A percentile compares a stretch with the other conserved stretches of the same genome.
phyloP scores from a whole-genome alignment of 2,797 vertebrate genomes.

The Petrocephalus sullivani region DNA sequence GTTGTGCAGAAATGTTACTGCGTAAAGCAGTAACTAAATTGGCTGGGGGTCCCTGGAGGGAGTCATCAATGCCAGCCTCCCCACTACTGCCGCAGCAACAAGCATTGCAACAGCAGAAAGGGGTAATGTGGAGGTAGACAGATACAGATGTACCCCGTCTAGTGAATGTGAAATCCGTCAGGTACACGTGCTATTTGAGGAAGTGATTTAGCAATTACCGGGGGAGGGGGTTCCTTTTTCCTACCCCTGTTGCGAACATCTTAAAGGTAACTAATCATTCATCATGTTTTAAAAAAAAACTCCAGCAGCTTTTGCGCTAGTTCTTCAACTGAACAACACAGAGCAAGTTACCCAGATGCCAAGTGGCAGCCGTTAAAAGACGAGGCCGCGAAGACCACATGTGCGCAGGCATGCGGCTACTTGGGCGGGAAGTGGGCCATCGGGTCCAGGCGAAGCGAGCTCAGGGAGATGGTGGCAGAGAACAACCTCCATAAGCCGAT shows the following conservation, averaged over 20 bases:
- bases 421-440: not conserved
- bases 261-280: not conserved
- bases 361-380: not conserved
- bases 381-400: not conserved
- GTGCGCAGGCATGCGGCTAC: not conserved
- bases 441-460: not conserved
- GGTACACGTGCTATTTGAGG: not conserved
- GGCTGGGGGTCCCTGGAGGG: not conserved
- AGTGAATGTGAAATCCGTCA: not conserved
- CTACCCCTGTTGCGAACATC: not conserved
- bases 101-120: not conserved
- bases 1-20: not conserved
- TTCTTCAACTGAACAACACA: not conserved
- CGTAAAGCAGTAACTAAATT: not conserved
- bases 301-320: not conserved
- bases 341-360: not conserved
- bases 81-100: not conserved
- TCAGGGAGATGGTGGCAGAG: constrained; percentile 35
- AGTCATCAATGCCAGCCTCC: not conserved
- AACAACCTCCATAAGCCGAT: constrained; percentile 62
- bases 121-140: not conserved
- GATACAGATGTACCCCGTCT: not conserved
- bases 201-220: not conserved
- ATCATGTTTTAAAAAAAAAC: not conserved
- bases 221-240: not conserved